Base-by-base conservation (phyloP, 2,797 vertebrate species). In the Silurus aristotelis region DNA sequence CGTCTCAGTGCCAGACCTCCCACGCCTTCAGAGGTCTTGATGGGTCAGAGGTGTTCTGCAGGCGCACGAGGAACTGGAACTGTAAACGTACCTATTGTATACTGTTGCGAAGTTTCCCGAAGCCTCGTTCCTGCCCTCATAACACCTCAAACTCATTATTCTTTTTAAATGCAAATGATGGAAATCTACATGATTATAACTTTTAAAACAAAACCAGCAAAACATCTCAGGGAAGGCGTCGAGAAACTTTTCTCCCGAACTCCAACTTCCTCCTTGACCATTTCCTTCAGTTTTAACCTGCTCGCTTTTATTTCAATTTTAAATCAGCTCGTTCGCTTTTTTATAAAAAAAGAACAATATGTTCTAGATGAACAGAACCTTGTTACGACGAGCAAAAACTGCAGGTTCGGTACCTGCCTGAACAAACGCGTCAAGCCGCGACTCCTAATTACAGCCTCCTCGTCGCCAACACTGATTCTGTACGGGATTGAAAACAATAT, bases 381-480 rank as follows among this genome's bases (percentile, higher is more conserved):
- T 43, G 9, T 46, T 46, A 43, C 31, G 46, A 25, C 7, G 46
- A 73, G 20, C 60, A 15, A 66, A 66, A 77, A 19, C 76, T 20
- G 64, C 48, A 22, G 38, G 48, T 52, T 80, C 55, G 19, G 14
- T 61, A 72, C 56, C 70, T n/a, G 56, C 68, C 12, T 2, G 48
- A 31, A 14, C 48, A 76, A 82, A 58, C 70, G 22, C 38, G n/a
- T 55, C 27, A 55, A 25, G 25, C 63, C 1, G 5, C 27, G 66
- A 85, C 63, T 25, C 64, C 60, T 86, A 88, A 89, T 86, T 70
- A 67, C 63, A 52, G 64, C 63, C 86, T 83, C 80, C 61, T 83
- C 43, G 82, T 64, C 12, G 43, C 64, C 78, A 61, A 77, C 85
- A 43, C 60, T 43, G 22, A 56, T 82, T 86, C 68, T 67, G n/a